Conservation (phyloP, 2,797 vertebrate species). For the Sylvilagus floridanus region DNA sequence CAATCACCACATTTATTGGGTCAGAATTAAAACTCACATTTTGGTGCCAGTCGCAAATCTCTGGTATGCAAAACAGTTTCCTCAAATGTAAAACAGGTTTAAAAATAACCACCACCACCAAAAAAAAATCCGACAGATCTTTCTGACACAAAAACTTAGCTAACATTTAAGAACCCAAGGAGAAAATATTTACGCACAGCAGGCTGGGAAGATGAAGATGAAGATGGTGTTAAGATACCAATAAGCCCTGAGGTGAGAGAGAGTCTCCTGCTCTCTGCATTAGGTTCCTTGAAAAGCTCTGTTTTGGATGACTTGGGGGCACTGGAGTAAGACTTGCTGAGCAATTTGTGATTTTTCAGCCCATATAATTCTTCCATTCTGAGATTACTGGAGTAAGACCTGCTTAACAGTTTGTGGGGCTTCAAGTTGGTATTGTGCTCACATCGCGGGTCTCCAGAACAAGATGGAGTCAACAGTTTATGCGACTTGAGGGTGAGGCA, state of each 20-base stretch:
- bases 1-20: neutral
- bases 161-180: conserved; percentile 48
- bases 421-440: conserved; percentile 91
- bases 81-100: neutral
- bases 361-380: conserved; percentile 92
- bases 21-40: conserved; percentile 13
- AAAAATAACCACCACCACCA: neutral
- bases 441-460: conserved; percentile 91
- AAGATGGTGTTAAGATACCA: conserved; percentile 94
- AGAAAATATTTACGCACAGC: conserved; percentile 87
- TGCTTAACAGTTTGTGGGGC: conserved; percentile 92
- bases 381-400: conserved; percentile 92
- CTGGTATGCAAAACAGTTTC: neutral
- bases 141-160: neutral
- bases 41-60: neutral
- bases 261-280: conserved; percentile 92
- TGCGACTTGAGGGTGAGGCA: conserved; percentile 89
- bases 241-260: conserved; percentile 97
- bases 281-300: conserved; percentile 92
- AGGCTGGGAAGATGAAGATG: conserved; percentile 89
- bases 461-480: conserved; percentile 91
- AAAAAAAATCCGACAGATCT: neutral
- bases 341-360: conserved; percentile 92
- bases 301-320: conserved; percentile 91
- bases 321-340: conserved; percentile 91